A percentile compares a stretch with the other conserved stretches of the same genome.
phyloP scores from a whole-genome alignment of 2,888 invertebrate genomes.

The Drosophila rubida region DNA sequence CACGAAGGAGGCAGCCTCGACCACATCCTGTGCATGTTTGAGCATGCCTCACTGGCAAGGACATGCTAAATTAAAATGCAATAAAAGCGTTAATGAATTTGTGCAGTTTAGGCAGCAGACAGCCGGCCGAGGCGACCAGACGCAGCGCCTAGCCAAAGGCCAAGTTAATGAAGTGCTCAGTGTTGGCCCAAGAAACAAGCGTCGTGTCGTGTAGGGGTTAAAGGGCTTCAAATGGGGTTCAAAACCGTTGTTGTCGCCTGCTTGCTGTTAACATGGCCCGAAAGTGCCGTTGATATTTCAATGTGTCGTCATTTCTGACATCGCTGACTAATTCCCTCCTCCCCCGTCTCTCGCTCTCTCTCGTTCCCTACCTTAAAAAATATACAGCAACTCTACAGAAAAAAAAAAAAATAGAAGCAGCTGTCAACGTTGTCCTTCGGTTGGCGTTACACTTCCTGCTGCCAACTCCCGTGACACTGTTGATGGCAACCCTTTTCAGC shows the following conservation, averaged over 20 bases:
- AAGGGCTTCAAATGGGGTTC: conserved; percentile 50
- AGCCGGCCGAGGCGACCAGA: not conserved
- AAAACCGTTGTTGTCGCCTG: conserved; percentile 50
- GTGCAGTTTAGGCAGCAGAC: conserved; percentile 50
- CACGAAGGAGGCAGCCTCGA: conserved; percentile 2
- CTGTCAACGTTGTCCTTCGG: conserved; percentile 71
- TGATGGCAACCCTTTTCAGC: conserved; percentile 64
- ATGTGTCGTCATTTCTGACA: conserved; percentile 72
- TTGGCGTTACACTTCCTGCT: conserved; percentile 58
- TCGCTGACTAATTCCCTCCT: conserved; percentile 69
- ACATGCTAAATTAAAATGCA: conserved; percentile 79
- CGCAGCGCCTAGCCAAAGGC: conserved; percentile 15
- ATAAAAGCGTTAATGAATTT: conserved; percentile 76
- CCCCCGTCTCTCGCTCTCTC: not conserved
- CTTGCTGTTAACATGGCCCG: conserved; percentile 64
- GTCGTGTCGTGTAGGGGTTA: conserved; percentile 15
- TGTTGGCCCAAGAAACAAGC: conserved; percentile 14
- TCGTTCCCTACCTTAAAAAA: not conserved
- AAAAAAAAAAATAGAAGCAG: conserved; percentile 45
- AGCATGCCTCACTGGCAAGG: conserved; percentile 73
- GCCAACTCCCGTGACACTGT: conserved; percentile 38
- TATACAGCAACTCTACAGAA: too few species aligned
- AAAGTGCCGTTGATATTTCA: conserved; percentile 62
- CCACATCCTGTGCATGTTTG: conserved; percentile 71
- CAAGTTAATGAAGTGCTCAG: conserved; percentile 65